Evolutionary conservation across 2,888 invertebrate genomes (phyloP).

Genomic region (Orchesellides sinensis): DNA sequence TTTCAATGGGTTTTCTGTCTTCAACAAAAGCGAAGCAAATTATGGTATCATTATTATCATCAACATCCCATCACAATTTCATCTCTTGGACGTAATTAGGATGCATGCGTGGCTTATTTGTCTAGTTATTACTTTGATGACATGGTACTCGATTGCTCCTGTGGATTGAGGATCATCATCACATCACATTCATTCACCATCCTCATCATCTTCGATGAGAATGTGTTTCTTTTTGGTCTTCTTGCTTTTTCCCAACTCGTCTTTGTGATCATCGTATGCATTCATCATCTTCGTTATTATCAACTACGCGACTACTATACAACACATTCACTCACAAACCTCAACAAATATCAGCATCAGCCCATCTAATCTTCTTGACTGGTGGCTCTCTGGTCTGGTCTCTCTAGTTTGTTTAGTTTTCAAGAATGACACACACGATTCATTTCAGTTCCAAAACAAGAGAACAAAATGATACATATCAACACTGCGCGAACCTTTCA

Average conservation of each 20-base stretch:
- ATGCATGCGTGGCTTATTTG: slow-evolving; percentile 64
- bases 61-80: slow-evolving; percentile 31
- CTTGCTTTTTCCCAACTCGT: slow-evolving; percentile 13
- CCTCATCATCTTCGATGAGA: slow-evolving; percentile 27
- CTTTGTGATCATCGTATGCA: slow-evolving; percentile 51
- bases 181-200: slow-evolving; percentile 49
- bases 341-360: slow-evolving; percentile 40
- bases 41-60: slow-evolving; percentile 10
- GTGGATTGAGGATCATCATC: slow-evolving; percentile 55
- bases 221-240: slow-evolving; percentile 22
- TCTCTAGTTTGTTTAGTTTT: neutral
- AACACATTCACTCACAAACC: slow-evolving; percentile 16
- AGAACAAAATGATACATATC: neutral
- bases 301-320: neutral
- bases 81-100: slow-evolving; percentile 56
- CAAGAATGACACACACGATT: neutral
- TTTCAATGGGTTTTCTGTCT: too few relatives aligned
- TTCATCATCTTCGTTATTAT: slow-evolving; percentile 37
- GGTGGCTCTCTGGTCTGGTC: slow-evolving; percentile 17
- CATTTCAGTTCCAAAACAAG: neutral
- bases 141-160: slow-evolving; percentile 63
- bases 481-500: neutral
- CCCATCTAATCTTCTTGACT: slow-evolving; percentile 36
- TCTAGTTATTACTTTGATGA: slow-evolving; percentile 64
- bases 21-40: neutral